These are phyloP conservation scores for Semotilus atromaculatus DNA, from an alignment of 2,797 vertebrate species.

Conservation along the genomic window DNA sequence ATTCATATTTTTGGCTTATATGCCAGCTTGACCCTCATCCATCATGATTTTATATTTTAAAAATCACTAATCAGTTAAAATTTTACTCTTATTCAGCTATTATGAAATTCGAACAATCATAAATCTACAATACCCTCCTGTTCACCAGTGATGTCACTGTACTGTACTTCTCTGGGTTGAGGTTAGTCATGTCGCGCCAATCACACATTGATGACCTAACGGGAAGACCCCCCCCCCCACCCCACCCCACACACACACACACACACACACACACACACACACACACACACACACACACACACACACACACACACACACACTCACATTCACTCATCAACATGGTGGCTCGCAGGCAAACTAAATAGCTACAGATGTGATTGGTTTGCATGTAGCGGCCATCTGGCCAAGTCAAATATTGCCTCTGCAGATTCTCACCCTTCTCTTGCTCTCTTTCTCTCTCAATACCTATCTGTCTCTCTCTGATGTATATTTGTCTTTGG, in stretches of 20 bases:
- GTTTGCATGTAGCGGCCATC: conserved; percentile 80
- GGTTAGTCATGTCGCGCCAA: conserved; percentile 17
- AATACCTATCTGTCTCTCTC: conserved; percentile 48
- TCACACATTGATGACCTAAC: conserved; percentile 37
- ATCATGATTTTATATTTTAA: conserved; percentile 6
- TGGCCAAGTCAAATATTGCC: conserved; percentile 87
- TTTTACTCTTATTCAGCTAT: not conserved
- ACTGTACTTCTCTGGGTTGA: conserved; percentile 2
- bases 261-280: not conserved
- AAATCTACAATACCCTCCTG: conserved; percentile 5
- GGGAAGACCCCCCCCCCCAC: too few species aligned
- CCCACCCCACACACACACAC: too few species aligned
- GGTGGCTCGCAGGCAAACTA: conserved; percentile 74
- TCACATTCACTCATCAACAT: conserved; percentile 44
- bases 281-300: not conserved
- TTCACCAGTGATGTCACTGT: conserved; percentile 35
- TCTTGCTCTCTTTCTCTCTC: conserved; percentile 49
- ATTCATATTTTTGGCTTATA: conserved; percentile 9
- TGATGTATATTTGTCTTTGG: conserved; percentile 80
- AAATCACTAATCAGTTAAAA: not conserved
- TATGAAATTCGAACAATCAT: not conserved
- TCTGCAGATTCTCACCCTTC: conserved; percentile 75
- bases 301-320: conserved; percentile 1
- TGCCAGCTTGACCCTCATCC: not conserved
- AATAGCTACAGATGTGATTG: conserved; percentile 80